Evolutionary conservation across 2,797 vertebrate species (phyloP), one percentile per base, ranked within the genome.

Genomic region (Microcaecilia unicolor): DNA sequence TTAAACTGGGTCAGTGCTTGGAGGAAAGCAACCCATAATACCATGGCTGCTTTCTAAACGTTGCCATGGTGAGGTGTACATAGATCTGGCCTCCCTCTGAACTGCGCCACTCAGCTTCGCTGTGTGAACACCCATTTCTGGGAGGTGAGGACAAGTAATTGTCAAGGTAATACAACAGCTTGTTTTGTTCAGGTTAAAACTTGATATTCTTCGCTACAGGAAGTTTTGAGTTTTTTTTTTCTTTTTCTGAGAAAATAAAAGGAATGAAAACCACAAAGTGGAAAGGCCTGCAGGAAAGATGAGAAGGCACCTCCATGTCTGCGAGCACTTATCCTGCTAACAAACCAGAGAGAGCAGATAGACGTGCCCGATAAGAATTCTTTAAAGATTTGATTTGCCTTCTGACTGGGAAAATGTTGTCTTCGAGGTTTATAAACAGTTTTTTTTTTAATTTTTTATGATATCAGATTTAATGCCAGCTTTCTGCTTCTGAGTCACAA

Each of bases 21-120:
- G 3, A 37, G 30, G 25, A 34, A 33, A 37, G 47, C 41, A 81
- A 69, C 57, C 67, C 57, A 63, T 72, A 72, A 78, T 69, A 61
- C 1, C 25, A 4, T 0, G 8, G 34, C 51, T 2, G 6, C 34
- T 58, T 61, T 34, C 58, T 61, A 64, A 74, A 67, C 37, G 59
- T 81, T 61, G 44, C 59, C 47, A 42, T 50, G 66, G 76, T 26
- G 70, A 64, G 57, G 71, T 75, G 56, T 74, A 78, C 56, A 55
- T 67, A 81, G 74, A 61, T 32, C 48, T 74, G 77, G 81, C 86
- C 86, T 76, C 49, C 34, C 51, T 34, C 51, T 85, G 83, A 90
- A 86, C 86, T 46, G 47, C 56, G 62, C 40, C 51, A 56, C 57
- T 63, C 51, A 42, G 70, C 70, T 58, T 56, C 61, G 74, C 62